These are phyloP conservation scores for Tachycineta bicolor DNA, from an alignment of 2,113 vertebrate genomes.

Conservation along the genomic window DNA sequence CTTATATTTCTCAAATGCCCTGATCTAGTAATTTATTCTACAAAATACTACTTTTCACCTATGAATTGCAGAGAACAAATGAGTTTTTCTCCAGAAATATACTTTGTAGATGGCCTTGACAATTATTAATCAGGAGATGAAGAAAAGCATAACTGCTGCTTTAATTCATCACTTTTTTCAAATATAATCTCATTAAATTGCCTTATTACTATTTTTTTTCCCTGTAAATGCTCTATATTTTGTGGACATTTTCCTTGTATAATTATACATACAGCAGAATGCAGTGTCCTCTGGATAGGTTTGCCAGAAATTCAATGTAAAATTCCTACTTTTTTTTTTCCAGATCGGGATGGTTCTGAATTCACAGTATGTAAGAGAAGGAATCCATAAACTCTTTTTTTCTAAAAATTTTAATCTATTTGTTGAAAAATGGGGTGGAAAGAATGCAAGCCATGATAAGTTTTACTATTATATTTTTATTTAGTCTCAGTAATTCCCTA, in stretches of 20 bases:
- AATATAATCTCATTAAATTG: not conserved
- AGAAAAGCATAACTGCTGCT: not conserved
- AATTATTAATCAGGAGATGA: not conserved
- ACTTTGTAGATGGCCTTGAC: not conserved
- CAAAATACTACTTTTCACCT: not conserved
- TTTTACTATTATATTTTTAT: not conserved
- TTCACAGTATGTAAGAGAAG: not conserved
- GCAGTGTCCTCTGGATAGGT: not conserved
- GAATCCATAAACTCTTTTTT: not conserved
- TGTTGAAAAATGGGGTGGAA: not conserved
- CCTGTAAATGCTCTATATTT: slow-evolving; percentile 22
- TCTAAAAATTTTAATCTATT: not conserved
- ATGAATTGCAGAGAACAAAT: not conserved
- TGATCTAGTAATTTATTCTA: not conserved
- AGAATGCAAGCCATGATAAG: not conserved
- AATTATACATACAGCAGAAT: not conserved
- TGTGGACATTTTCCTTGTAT: not conserved
- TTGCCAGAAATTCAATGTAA: not conserved
- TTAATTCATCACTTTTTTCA: slow-evolving; percentile 25
- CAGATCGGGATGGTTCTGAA: not conserved
- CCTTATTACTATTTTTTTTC: not conserved
- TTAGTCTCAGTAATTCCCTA: not conserved
- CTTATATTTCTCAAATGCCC: not conserved
- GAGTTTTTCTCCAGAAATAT: not conserved
- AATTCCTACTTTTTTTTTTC: not conserved